Percentiles rank a stretch among this genome's conserved stretches.
Evolutionary conservation across 2,888 invertebrate genomes (phyloP).

Genomic region (Parasteatoda lunata): DNA sequence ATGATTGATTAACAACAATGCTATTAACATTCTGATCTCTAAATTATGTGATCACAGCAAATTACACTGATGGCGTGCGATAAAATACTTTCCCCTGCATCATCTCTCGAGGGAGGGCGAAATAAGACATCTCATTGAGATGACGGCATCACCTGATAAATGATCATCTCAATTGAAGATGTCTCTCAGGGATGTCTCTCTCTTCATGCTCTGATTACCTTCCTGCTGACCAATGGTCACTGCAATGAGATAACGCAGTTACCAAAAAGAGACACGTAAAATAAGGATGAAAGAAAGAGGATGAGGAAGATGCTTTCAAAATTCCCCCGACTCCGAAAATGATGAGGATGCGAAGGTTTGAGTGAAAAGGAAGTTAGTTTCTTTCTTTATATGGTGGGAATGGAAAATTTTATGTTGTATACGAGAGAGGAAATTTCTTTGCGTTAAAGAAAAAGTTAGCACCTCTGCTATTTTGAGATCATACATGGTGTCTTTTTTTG

Average conservation of each 20-base stretch:
- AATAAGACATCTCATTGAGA: conserved; percentile 13
- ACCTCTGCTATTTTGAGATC: no score
- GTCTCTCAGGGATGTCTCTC: conserved; percentile 48
- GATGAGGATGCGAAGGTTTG: background rate
- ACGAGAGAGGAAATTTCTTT: no score
- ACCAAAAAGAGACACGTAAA: conserved; percentile 4
- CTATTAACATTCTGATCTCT: no score
- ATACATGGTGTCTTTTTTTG: no score
- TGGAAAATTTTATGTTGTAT: no score
- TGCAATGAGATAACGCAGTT: conserved; percentile 39
- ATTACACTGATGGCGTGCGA: background rate
- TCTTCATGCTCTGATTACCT: conserved; percentile 23
- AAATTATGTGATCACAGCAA: background rate
- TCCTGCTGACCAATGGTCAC: conserved; percentile 53
- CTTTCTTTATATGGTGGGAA: background rate
- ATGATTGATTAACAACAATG: no score
- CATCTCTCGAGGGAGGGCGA: background rate
- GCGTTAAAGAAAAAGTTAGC: no score
- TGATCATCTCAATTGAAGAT: conserved; percentile 46
- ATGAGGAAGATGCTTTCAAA: background rate
- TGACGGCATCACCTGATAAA: conserved; percentile 43
- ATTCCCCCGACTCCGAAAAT: conserved; percentile 3
- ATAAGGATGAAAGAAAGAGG: background rate
- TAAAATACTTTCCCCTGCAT: background rate
- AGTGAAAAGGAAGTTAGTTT: background rate